Evolutionary conservation across 2,888 invertebrate species (phyloP).

Genomic region (Dolichopus griseipennis): DNA sequence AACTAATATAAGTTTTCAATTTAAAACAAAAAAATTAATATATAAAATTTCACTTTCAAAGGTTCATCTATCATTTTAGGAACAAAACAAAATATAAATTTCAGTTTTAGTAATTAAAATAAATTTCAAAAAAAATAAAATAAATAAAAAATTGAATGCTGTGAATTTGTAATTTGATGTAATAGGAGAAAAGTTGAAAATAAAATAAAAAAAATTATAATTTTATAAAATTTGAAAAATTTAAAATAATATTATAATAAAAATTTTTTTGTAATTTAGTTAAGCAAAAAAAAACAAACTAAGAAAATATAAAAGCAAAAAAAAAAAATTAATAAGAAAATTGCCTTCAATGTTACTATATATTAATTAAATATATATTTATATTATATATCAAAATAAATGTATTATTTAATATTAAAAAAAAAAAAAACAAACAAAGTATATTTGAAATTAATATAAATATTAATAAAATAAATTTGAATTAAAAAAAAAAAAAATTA

Average conservation of each 20-base stretch:
- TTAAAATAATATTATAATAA: neutral
- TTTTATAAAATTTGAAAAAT: neutral
- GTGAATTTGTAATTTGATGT: conserved; percentile 9
- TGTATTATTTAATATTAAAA: neutral
- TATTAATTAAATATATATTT: neutral
- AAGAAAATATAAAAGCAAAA: neutral
- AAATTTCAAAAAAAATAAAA: neutral
- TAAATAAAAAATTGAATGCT: conserved; percentile 5
- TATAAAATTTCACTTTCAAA: neutral
- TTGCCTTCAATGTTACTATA: conserved; percentile 10
- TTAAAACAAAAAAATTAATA: too few relatives aligned
- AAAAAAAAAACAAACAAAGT: neutral
- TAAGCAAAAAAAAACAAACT: neutral
- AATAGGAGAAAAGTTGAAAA: neutral
- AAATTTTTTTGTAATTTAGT: neutral
- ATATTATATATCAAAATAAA: neutral
- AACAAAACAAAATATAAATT: neutral
- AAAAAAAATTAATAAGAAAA: neutral
- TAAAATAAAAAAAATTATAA: neutral
- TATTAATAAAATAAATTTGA: neutral
- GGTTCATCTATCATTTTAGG: neutral
- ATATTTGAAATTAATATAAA: neutral
- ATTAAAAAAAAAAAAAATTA: neutral
- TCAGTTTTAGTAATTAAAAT: neutral
- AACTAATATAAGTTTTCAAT: too few relatives aligned